phyloP scores from a whole-genome alignment of 2,113 vertebrate genomes.

The Anolis carolinensis region DNA sequence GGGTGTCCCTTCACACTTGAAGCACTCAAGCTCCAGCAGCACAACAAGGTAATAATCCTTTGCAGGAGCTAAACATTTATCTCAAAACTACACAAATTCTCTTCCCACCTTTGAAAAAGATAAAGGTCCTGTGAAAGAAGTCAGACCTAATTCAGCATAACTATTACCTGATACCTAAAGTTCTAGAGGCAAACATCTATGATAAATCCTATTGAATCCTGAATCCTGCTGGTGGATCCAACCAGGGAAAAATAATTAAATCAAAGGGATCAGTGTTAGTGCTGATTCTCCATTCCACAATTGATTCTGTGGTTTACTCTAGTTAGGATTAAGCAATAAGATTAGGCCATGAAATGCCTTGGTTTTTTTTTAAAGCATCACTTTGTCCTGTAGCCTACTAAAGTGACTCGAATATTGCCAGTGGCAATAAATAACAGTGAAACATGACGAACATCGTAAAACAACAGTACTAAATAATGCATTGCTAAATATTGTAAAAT shows the following conservation, averaged over 20 bases:
- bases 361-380: background rate
- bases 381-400: background rate
- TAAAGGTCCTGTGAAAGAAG: background rate
- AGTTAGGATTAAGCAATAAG: too few species aligned
- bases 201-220: background rate
- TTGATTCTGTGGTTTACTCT: too few species aligned
- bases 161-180: background rate
- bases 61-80: too few species aligned
- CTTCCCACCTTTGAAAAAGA: background rate
- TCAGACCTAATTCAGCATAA: background rate
- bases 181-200: background rate
- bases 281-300: too few species aligned
- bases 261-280: too few species aligned
- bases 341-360: too few species aligned
- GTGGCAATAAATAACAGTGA: background rate
- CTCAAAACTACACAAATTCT: background rate
- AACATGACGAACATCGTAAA: background rate
- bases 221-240: too few species aligned
- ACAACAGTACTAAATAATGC: background rate
- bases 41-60: too few species aligned
- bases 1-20: too few species aligned
- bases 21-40: too few species aligned
- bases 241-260: too few species aligned
- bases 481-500: background rate
- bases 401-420: background rate